Conservation (phyloP, 2,797 vertebrate species). For the Micrastur ruficollis region DNA sequence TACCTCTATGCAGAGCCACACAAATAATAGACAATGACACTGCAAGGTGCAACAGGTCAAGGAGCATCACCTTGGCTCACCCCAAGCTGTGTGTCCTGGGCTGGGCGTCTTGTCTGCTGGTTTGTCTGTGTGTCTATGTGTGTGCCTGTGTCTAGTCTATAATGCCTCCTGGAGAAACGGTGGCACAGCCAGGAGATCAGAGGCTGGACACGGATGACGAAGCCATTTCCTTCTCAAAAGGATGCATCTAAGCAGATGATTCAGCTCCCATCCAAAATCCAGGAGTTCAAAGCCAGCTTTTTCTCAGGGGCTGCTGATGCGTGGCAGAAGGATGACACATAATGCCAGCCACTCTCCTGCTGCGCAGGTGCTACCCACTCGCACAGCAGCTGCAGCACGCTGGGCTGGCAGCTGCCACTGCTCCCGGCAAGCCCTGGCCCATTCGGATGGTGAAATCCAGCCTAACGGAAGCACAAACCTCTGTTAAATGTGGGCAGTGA, state of each 20-base stretch:
- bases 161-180: accelerated
- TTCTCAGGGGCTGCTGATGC: not conserved
- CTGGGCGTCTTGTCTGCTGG: not conserved
- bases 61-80: not conserved
- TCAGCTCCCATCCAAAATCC: not conserved
- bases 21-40: not conserved
- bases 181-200: not conserved
- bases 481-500: not conserved
- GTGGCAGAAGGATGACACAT: accelerated
- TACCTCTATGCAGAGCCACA: not conserved
- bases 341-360: accelerated
- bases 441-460: not conserved
- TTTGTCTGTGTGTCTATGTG: not conserved
- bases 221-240: not conserved
- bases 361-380: accelerated
- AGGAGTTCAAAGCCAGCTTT: not conserved
- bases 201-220: not conserved
- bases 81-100: accelerated
- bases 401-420: not conserved
- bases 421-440: not conserved
- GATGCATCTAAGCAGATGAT: not conserved
- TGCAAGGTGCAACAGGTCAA: not conserved
- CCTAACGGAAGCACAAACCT: not conserved
- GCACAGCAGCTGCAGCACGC: not conserved
- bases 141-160: not conserved